A percentile compares a stretch with the other conserved stretches of the same genome.
These are phyloP conservation scores for Drosophila sechellia DNA, from an alignment of 1,140 invertebrate species.

Conservation along the genomic window DNA sequence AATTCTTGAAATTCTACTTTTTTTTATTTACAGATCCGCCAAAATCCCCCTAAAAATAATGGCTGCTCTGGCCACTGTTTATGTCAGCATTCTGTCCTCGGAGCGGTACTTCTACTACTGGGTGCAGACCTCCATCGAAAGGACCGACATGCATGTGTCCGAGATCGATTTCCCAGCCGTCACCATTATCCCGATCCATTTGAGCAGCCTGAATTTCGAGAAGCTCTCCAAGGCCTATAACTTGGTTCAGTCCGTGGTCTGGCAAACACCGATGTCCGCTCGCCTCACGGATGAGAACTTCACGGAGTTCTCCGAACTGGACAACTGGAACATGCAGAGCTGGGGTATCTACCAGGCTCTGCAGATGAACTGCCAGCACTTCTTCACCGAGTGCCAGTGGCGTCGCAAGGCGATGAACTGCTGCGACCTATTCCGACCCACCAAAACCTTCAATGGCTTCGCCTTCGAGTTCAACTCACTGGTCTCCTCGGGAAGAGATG, in stretches of 20 bases:
- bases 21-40: constrained; percentile 6
- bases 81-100: constrained; percentile 60
- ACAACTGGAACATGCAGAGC: background rate
- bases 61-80: constrained; percentile 36
- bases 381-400: constrained; percentile 67
- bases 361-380: constrained; percentile 38
- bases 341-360: constrained; percentile 11
- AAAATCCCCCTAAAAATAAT: constrained; percentile 34
- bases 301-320: constrained; percentile 15
- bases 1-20: background rate
- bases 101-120: constrained; percentile 73
- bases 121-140: constrained; percentile 76
- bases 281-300: background rate
- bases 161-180: constrained; percentile 72
- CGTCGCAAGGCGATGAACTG: constrained; percentile 49
- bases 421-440: constrained; percentile 49
- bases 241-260: constrained; percentile 39
- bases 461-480: constrained; percentile 62
- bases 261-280: constrained; percentile 4
- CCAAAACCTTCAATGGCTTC: constrained; percentile 13
- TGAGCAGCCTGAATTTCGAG: constrained; percentile 1
- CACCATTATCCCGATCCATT: constrained; percentile 61
- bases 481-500: constrained; percentile 3
- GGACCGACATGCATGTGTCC: constrained; percentile 73
- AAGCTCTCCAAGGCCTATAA: constrained; percentile 21